These are phyloP conservation scores for Betta splendens DNA, from an alignment of 2,797 vertebrate genomes.

Conservation along the genomic window DNA sequence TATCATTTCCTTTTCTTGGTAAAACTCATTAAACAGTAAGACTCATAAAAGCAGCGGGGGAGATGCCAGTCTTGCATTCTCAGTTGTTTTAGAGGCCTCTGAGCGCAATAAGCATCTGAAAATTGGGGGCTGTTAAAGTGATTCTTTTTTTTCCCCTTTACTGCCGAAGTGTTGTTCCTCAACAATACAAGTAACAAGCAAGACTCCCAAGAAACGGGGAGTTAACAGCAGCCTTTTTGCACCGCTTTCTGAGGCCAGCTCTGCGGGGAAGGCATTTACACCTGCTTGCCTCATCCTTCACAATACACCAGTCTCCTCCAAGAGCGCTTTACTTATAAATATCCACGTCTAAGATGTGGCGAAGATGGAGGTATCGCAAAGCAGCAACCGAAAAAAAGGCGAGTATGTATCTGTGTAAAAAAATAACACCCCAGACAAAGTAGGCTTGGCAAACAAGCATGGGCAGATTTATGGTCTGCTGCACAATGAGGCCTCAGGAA, in stretches of 20 bases:
- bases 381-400: slow-evolving; percentile 27
- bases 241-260: slow-evolving; percentile 72
- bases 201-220: slow-evolving; percentile 60
- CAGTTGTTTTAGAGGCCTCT: slow-evolving; percentile 73
- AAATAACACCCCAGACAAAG: slow-evolving; percentile 55
- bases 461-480: slow-evolving; percentile 57
- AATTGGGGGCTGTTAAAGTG: slow-evolving; percentile 66
- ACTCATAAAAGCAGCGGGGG: slow-evolving; percentile 74
- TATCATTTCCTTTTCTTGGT: slow-evolving; percentile 75
- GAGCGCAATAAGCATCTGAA: slow-evolving; percentile 72
- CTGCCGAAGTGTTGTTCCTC: slow-evolving; percentile 69
- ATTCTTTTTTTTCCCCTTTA: slow-evolving; percentile 55
- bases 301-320: slow-evolving; percentile 64
- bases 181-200: slow-evolving; percentile 72
- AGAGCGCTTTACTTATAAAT: slow-evolving; percentile 72
- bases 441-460: slow-evolving; percentile 63
- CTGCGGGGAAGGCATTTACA: slow-evolving; percentile 75
- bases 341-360: slow-evolving; percentile 48
- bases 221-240: slow-evolving; percentile 73
- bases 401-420: background rate
- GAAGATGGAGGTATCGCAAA: slow-evolving; percentile 40
- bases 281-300: slow-evolving; percentile 80
- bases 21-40: slow-evolving; percentile 78
- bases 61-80: slow-evolving; percentile 72
- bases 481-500: slow-evolving; percentile 50